Base-by-base conservation (phyloP, 2,888 invertebrate species). In the Emesis furor region DNA sequence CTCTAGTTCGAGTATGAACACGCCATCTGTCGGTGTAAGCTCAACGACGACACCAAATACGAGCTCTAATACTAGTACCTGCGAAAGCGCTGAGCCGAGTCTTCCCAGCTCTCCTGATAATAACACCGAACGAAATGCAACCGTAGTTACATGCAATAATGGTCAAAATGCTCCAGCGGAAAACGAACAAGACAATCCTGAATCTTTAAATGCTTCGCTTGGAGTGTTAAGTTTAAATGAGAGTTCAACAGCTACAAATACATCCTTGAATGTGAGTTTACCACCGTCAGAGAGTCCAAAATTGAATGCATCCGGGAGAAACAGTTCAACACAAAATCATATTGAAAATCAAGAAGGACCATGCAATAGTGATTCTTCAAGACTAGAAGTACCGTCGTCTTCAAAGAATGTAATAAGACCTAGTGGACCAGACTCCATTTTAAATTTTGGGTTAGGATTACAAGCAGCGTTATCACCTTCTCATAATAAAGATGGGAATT, bases 41-140 rank as follows among this genome's bases (percentile, higher is more conserved):
- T 98, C 98, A 0, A 97, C 97, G 0, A 98, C 98, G 0, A 98
- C 98, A 0, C 98, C 98, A 0, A 98, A 98, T 30, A 98, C 98
- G 0, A 98, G 98, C 76, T 98, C 98, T 0, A 97, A 98, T 83
- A 98, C 98, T 0, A 98, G 98, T 90, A 98, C 98, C 35, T 98
- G 98, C 30, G 96, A 96, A 65, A 98, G 98, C 91, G 98, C 98
- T 6, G 98, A 98, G 42, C 98, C 98, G 0, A 98, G 98, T 86
- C 97, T 98, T 78, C 98, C 98, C 0, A 97, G 98, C 69, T 98
- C 98, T 0, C 98, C 98, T 0, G 97, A 96, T 24, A 94, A 94
- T 59, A 94, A 94, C 39, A 92, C 93, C n/a, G 93, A 94, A 3
- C 88, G 93, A 85, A 94, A 93, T 73, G 86, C 92, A 6, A 92